phyloP scores from a whole-genome alignment of 2,888 invertebrate genomes.

The Drosophila merina region DNA sequence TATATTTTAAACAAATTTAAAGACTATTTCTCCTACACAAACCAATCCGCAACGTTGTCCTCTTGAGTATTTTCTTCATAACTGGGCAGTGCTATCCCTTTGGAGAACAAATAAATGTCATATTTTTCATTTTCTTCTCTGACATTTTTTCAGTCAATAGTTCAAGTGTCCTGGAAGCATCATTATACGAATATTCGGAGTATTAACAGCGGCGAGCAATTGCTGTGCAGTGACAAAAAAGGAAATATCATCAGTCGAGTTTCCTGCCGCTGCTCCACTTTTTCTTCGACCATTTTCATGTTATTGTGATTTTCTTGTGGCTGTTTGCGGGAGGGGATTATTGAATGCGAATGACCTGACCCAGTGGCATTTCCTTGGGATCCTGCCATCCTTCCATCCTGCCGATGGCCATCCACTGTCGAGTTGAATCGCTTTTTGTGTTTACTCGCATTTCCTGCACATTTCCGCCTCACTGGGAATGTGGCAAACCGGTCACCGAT shows the following conservation, averaged over 20 bases:
- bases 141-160: conserved; percentile 11
- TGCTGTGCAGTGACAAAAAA: conserved; percentile 51
- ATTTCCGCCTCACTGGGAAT: conserved; percentile 51
- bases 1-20: not conserved
- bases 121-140: conserved; percentile 1
- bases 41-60: not conserved
- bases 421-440: conserved; percentile 40
- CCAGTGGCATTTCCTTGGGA: conserved; percentile 27
- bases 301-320: conserved; percentile 40
- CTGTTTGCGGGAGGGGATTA: conserved; percentile 36
- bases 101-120: conserved; percentile 10
- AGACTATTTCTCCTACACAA: no score
- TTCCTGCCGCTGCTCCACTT: conserved; percentile 3
- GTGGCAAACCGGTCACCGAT: conserved; percentile 54
- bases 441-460: conserved; percentile 52
- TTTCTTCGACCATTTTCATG: conserved; percentile 3
- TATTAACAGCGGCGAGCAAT: conserved; percentile 41
- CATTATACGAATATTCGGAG: conserved; percentile 31
- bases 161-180: conserved; percentile 26
- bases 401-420: conserved; percentile 32
- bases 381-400: conserved; percentile 13
- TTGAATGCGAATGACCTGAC: conserved; percentile 43
- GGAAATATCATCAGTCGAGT: conserved; percentile 47
- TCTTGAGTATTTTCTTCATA: not conserved
- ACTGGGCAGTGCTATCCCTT: not conserved